Conservation (phyloP, 2,888 invertebrate species). For the Dolichomitus sp. region DNA sequence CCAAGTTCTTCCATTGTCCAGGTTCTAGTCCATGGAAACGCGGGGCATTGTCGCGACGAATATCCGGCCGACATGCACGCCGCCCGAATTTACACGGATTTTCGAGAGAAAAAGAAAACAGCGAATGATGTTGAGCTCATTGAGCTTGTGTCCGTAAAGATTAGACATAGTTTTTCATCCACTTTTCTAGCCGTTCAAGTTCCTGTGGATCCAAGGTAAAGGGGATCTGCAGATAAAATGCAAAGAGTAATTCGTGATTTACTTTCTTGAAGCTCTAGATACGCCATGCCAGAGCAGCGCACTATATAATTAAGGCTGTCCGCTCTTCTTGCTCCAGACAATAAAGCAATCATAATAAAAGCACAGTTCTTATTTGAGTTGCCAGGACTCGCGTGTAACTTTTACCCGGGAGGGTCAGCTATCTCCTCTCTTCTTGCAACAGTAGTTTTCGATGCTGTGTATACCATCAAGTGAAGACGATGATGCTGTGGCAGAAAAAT, state of each 20-base stretch:
- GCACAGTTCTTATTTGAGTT: constrained; percentile 63
- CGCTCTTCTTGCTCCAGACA: constrained; percentile 66
- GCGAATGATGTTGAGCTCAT: constrained; percentile 8
- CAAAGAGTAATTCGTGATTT: constrained; percentile 38
- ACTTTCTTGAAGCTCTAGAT: constrained; percentile 42
- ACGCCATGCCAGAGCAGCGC: constrained; percentile 8
- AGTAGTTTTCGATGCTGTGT: constrained; percentile 35
- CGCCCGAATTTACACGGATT: constrained; percentile 70
- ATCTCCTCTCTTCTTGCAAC: constrained; percentile 42
- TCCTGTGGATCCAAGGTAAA: background rate
- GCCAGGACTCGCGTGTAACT: constrained; percentile 53
- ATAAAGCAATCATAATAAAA: constrained; percentile 70
- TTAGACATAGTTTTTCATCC: background rate
- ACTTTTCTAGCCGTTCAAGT: background rate
- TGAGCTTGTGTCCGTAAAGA: background rate
- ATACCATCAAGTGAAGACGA: constrained; percentile 42
- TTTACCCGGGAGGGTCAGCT: constrained; percentile 43
- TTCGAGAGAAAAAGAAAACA: constrained; percentile 27
- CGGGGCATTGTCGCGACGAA: constrained; percentile 75
- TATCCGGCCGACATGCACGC: constrained; percentile 77
- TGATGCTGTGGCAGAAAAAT: constrained; percentile 63
- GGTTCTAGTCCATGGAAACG: constrained; percentile 74
- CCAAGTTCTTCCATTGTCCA: constrained; percentile 74
- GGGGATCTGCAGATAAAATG: background rate
- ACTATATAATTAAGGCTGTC: constrained; percentile 66